phyloP scores from a whole-genome alignment of 2,113 vertebrate genomes.

The Vombatus ursinus region DNA sequence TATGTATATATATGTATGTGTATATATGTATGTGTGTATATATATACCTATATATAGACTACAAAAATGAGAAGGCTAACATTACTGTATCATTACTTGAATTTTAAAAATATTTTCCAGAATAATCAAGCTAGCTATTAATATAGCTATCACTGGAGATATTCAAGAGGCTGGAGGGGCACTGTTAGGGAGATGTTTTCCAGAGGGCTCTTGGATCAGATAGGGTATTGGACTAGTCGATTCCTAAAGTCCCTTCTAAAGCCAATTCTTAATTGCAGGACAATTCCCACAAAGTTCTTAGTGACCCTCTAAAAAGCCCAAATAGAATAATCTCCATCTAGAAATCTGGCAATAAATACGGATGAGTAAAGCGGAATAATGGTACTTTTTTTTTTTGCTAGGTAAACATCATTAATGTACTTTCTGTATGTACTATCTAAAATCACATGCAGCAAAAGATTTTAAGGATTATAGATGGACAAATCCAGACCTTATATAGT shows the following conservation, averaged over 20 bases:
- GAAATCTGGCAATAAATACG: background rate
- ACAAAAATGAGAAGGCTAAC: conserved; percentile 1
- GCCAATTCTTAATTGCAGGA: background rate
- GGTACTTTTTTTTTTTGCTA: background rate
- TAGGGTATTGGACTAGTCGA: background rate
- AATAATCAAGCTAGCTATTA: background rate
- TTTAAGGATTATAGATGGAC: background rate
- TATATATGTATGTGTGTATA: too few species aligned
- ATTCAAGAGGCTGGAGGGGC: background rate
- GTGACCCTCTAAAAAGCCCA: background rate
- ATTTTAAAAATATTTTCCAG: background rate
- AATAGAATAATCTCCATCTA: background rate
- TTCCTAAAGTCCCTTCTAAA: background rate
- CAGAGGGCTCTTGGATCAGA: background rate
- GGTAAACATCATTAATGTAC: background rate
- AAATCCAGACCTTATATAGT: background rate
- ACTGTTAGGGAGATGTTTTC: background rate
- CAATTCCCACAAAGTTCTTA: background rate
- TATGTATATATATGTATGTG: background rate
- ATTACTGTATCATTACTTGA: background rate
- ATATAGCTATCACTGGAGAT: background rate
- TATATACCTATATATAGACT: background rate
- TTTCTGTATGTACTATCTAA: background rate
- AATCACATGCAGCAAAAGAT: background rate
- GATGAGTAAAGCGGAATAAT: background rate